phyloP scores from a whole-genome alignment of 2,888 invertebrate species.

The Pomacea canaliculata region DNA sequence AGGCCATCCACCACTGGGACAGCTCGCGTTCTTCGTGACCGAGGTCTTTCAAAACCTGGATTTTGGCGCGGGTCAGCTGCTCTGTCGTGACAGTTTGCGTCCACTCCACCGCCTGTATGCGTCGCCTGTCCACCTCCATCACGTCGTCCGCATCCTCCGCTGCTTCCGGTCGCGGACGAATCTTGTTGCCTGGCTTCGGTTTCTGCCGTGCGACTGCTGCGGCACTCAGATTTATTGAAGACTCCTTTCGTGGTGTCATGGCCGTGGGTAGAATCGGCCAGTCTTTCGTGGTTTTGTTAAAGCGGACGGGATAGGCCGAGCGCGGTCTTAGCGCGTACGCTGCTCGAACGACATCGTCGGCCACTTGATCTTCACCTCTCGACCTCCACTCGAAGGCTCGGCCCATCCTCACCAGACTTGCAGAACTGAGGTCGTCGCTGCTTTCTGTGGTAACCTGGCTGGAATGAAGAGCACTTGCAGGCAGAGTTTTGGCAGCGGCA shows the following conservation, averaged over 20 bases:
- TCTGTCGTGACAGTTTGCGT: slow-evolving; percentile 25
- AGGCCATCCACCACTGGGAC: slow-evolving; percentile 32
- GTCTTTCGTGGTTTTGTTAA: slow-evolving; percentile 5
- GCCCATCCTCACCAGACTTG: slow-evolving; percentile 23
- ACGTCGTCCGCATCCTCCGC: background rate
- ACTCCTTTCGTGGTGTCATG: background rate
- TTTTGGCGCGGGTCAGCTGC: slow-evolving; percentile 27
- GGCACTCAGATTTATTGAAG: background rate
- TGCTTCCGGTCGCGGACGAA: background rate
- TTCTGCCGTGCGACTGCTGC: background rate
- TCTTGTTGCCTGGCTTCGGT: background rate
- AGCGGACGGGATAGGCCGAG: slow-evolving; percentile 20
- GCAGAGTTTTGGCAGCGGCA: background rate
- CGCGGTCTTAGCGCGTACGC: slow-evolving; percentile 29
- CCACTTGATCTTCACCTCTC: slow-evolving; percentile 3
- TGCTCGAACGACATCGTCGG: slow-evolving; percentile 19
- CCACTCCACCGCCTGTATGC: slow-evolving; percentile 33
- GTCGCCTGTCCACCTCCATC: slow-evolving; percentile 29
- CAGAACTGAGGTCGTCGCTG: slow-evolving; percentile 6
- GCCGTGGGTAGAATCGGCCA: background rate
- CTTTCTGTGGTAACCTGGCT: background rate
- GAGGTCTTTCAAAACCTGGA: slow-evolving; percentile 27
- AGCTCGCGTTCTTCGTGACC: slow-evolving; percentile 31
- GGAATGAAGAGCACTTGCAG: background rate
- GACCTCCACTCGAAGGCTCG: slow-evolving; percentile 29